These are phyloP conservation scores for Leptinotarsa juncta DNA, from an alignment of 2,888 invertebrate species.

Conservation along the genomic window DNA sequence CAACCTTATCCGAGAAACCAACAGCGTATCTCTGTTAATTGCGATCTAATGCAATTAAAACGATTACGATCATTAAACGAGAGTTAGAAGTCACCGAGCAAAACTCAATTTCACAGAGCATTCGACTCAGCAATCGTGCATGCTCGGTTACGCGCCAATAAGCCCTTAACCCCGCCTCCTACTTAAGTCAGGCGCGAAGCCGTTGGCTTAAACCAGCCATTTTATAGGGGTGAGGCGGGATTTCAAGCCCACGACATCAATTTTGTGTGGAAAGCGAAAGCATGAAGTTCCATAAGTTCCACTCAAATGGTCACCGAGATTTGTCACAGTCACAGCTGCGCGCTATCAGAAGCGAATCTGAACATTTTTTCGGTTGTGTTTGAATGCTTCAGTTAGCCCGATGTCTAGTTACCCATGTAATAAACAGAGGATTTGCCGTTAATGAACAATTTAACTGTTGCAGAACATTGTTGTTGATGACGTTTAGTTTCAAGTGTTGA, in stretches of 20 bases:
- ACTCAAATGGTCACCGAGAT: constrained; percentile 60
- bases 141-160: constrained; percentile 39
- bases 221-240: constrained; percentile 40
- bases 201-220: constrained; percentile 45
- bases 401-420: constrained; percentile 26
- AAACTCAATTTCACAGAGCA: constrained; percentile 43
- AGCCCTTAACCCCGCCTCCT: constrained; percentile 30
- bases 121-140: constrained; percentile 42
- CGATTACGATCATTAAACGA: constrained; percentile 29
- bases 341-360: constrained; percentile 32
- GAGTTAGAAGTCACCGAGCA: constrained; percentile 35
- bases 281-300: constrained; percentile 59
- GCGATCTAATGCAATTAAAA: constrained; percentile 25
- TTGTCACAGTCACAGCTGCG: constrained; percentile 51
- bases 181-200: constrained; percentile 20
- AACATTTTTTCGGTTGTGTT: constrained; percentile 36
- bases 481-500: constrained; percentile 9
- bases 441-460: constrained; percentile 19
- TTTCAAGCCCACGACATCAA: constrained; percentile 42
- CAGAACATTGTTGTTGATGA: constrained; percentile 11
- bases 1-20: background rate
- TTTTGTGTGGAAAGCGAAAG: constrained; percentile 53
- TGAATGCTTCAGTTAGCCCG: constrained; percentile 32
- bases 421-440: constrained; percentile 28
- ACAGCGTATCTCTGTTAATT: constrained; percentile 5